These are phyloP conservation scores for Eulithis testata DNA, from an alignment of 2,888 invertebrate genomes.

Conservation along the genomic window DNA sequence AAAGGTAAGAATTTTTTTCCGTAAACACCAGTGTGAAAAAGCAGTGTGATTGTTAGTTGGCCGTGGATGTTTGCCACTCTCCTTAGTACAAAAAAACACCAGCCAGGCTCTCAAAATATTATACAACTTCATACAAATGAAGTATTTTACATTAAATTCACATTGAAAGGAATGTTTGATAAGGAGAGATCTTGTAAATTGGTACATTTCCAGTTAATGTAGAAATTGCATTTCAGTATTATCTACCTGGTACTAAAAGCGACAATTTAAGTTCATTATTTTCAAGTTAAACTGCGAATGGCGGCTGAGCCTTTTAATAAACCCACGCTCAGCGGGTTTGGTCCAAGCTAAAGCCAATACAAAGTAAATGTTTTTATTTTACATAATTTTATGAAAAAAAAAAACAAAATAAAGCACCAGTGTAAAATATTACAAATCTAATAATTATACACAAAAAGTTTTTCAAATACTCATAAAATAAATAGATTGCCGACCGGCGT, in stretches of 20 bases:
- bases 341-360: slow-evolving; percentile 33
- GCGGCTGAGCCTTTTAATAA: slow-evolving; percentile 57
- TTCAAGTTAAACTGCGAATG: slow-evolving; percentile 57
- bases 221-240: slow-evolving; percentile 34
- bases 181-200: slow-evolving; percentile 11
- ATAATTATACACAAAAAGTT: too few species aligned
- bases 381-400: too few species aligned
- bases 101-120: neutral
- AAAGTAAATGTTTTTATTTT: too few species aligned
- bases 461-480: too few species aligned
- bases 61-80: too few species aligned
- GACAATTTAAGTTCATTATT: slow-evolving; percentile 58
- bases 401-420: too few species aligned
- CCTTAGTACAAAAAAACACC: neutral
- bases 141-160: slow-evolving; percentile 13
- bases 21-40: too few species aligned
- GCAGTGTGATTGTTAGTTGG: too few species aligned
- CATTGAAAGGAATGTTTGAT: slow-evolving; percentile 11
- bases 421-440: too few species aligned
- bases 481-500: too few species aligned
- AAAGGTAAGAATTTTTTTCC: too few species aligned
- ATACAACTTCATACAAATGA: neutral
- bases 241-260: slow-evolving; percentile 49
- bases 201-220: slow-evolving; percentile 20
- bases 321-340: slow-evolving; percentile 52